A percentile compares a stretch with the other conserved stretches of the same genome.
Evolutionary conservation across 2,888 invertebrate genomes (phyloP).

Genomic region (Xylocampa areola): DNA sequence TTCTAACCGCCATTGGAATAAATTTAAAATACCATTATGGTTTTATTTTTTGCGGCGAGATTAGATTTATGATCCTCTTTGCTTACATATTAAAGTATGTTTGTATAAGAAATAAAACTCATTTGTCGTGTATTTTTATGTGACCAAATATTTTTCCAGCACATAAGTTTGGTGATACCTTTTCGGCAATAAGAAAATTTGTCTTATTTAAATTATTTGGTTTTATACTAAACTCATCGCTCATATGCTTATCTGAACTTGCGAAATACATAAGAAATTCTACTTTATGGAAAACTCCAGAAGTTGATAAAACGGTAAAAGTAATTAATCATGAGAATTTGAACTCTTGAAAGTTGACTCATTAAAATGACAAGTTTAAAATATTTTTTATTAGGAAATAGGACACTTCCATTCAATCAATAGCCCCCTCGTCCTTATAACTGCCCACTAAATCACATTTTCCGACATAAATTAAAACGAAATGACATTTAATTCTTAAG

Average conservation of each 20-base stretch:
- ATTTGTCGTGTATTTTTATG: conserved; percentile 1
- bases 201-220: no score
- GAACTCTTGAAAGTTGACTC: neutral
- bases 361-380: neutral
- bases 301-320: neutral
- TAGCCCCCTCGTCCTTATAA: neutral
- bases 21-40: neutral
- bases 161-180: neutral
- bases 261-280: no score
- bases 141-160: neutral
- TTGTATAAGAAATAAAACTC: conserved; percentile 9
- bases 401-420: neutral
- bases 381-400: neutral
- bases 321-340: neutral
- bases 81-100: conserved; percentile 3
- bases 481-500: conserved; percentile 10
- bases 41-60: neutral
- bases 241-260: no score
- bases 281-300: no score
- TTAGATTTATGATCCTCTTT: conserved; percentile 6
- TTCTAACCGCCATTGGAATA: neutral
- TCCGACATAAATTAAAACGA: conserved; percentile 1
- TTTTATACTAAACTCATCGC: no score
- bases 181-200: neutral
- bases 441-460: neutral